Evolutionary conservation across 2,113 vertebrate genomes (phyloP).

Genomic region (Oceanites oceanicus): DNA sequence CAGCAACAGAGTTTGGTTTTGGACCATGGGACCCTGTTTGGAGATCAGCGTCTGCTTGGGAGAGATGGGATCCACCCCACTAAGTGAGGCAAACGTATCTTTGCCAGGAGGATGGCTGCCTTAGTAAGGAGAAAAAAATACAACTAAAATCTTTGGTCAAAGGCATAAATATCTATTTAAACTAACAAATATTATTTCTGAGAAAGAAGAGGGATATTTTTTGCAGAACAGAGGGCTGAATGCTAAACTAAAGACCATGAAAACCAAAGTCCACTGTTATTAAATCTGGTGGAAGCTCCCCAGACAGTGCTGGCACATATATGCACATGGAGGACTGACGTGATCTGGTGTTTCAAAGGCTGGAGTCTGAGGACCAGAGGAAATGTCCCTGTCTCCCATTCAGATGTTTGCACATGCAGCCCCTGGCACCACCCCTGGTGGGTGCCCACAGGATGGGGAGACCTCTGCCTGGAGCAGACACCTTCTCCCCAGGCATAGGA

Average conservation of each 20-base stretch:
- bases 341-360: not conserved
- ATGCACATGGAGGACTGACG: accelerated
- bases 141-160: not conserved
- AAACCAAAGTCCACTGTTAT: not conserved
- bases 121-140: not conserved
- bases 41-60: accelerated
- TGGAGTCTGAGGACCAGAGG: not conserved
- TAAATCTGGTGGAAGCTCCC: not conserved
- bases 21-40: not conserved
- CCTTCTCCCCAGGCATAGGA: not conserved
- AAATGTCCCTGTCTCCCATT: not conserved
- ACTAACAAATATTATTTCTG: not conserved
- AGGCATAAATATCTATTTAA: not conserved
- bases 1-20: not conserved
- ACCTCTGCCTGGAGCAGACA: not conserved
- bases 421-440: not conserved
- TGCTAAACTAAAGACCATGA: not conserved
- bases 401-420: not conserved
- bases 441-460: no score
- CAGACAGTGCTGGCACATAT: not conserved
- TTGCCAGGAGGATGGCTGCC: not conserved
- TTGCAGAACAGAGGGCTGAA: not conserved
- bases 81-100: not conserved
- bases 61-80: not conserved
- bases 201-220: not conserved